Conservation (phyloP, 2,113 vertebrate species). For the Sturnus vulgaris region DNA sequence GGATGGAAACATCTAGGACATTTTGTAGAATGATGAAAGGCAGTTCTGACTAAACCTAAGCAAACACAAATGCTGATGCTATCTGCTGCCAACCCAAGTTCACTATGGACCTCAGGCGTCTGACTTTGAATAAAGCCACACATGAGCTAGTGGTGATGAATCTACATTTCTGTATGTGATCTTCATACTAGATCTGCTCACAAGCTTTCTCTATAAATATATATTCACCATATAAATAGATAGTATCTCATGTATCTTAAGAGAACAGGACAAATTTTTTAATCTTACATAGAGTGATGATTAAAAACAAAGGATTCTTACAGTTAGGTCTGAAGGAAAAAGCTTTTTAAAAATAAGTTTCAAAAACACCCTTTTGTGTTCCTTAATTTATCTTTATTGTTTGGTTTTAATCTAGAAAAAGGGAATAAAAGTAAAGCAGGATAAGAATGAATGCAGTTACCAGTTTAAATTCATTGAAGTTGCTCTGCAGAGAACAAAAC, state of each 20-base stretch:
- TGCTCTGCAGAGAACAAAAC: neutral
- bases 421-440: neutral
- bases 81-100: neutral
- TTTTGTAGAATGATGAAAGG: neutral
- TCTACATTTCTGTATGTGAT: neutral
- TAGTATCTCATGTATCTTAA: neutral
- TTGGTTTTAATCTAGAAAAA: neutral
- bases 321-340: neutral
- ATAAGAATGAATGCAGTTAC: neutral
- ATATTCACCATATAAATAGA: neutral
- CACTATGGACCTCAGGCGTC: neutral
- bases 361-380: accelerated
- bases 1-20: neutral
- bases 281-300: neutral
- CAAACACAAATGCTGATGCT: neutral
- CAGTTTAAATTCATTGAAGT: neutral
- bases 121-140: neutral
- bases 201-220: neutral
- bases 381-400: neutral
- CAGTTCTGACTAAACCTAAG: neutral
- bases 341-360: neutral
- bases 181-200: neutral
- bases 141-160: neutral
- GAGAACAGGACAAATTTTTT: accelerated
- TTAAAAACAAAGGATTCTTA: neutral